Base-by-base conservation (phyloP, 2,797 vertebrate species). In the Acridotheres tristis region DNA sequence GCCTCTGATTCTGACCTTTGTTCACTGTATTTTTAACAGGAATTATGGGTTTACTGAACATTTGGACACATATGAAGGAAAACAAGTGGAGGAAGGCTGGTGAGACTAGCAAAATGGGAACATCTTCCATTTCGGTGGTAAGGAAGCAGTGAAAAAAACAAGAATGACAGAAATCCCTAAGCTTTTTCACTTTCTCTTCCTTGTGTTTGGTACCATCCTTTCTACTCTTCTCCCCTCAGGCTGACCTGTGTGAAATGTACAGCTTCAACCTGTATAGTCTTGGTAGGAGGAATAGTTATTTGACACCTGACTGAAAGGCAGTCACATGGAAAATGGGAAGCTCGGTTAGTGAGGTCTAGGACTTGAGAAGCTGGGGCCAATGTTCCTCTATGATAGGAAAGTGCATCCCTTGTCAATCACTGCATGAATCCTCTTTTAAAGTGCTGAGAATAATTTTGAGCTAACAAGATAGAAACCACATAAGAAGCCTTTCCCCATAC, bases 41-140 rank as follows among this genome's bases (percentile, higher is more conserved):
- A 83, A 42, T 66, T 57, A 23, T 36, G 26, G 9, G 16, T 14
- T 53, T 80, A 80, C 89, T 42, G 10, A 57, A 25, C 7, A 22
- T 82, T 5, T 4, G 8, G 53, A 54, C 11, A 54, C 0, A 0
- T 34, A n/a, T 29, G 40, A 68, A 73, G 10, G 13, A 12, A 89
- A 85, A 29, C 5, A 58, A 68, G 13, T 26, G 21, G 30, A 74
- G 6, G 26, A 88, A 78, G 10, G 18, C 6, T 67, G 23, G 2
- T 51, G 21, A 50, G 16, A 38, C 13, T 22, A 53, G 20, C 5
- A 68, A 77, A 86, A 57, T 22, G 26, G 16, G 53, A 68, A 36
- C 8, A 22, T 12, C 29, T 83, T 73, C 32, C 18, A 7, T 77
- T 73, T 68, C 34, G 5, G 2, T 58, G 13, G 8, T 57, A 30